phyloP scores from a whole-genome alignment of 2,888 invertebrate species.

The Drosophila dives region DNA sequence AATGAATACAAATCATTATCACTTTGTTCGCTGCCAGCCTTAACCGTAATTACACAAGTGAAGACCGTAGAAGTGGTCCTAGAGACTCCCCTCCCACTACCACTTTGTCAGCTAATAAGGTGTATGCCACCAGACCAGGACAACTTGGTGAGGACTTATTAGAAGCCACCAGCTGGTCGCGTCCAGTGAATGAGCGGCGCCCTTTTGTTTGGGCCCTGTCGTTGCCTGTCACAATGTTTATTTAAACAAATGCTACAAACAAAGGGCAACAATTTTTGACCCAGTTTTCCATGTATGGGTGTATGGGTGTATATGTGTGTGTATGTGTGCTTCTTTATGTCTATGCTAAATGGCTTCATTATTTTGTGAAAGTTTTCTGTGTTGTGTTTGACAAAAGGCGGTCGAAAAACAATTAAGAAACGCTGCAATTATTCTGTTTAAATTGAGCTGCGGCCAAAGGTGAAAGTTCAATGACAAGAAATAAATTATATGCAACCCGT shows the following conservation, averaged over 20 bases:
- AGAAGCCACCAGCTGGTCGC: constrained; percentile 14
- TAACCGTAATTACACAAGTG: constrained; percentile 72
- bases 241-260: constrained; percentile 76
- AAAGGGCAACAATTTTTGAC: constrained; percentile 72
- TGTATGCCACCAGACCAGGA: constrained; percentile 60
- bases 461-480: constrained; percentile 65
- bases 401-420: constrained; percentile 65
- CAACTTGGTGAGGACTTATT: constrained; percentile 73
- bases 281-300: constrained; percentile 56
- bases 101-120: constrained; percentile 75
- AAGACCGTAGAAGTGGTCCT: constrained; percentile 26
- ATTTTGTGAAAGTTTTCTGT: constrained; percentile 71
- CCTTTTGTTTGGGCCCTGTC: constrained; percentile 50
- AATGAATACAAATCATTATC: constrained; percentile 82
- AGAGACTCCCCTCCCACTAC: constrained; percentile 16
- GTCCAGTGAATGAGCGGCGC: constrained; percentile 44
- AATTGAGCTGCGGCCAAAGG: constrained; percentile 32
- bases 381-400: constrained; percentile 47
- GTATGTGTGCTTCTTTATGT: constrained; percentile 32
- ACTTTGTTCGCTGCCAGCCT: constrained; percentile 70
- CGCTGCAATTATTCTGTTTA: constrained; percentile 31
- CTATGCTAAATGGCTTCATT: constrained; percentile 67
- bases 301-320: constrained; percentile 21
- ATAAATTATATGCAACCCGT: constrained; percentile 37
- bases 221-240: constrained; percentile 78